A percentile compares a stretch with the other conserved stretches of the same genome.
Evolutionary conservation across 2,797 vertebrate species (phyloP).

Genomic region (Tolypeutes matacus): DNA sequence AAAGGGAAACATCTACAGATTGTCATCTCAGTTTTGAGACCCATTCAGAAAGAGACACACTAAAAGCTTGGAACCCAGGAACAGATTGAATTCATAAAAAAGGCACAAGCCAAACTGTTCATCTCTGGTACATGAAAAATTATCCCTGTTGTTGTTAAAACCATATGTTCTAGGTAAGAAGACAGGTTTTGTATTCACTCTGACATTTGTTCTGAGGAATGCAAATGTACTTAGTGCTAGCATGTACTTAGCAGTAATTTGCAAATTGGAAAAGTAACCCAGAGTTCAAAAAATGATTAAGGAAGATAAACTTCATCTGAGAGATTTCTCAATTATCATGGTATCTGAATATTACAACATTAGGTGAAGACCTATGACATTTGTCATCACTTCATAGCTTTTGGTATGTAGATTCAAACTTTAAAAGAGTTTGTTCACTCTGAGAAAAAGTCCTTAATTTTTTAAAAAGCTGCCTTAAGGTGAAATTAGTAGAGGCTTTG

Average conservation of each 20-base stretch:
- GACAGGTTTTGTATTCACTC: slow-evolving; percentile 79
- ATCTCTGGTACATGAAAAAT: slow-evolving; percentile 78
- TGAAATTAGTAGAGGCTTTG: slow-evolving; percentile 29
- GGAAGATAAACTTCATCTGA: not conserved
- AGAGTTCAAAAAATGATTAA: slow-evolving; percentile 57
- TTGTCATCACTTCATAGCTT: not conserved
- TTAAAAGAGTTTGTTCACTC: slow-evolving; percentile 7
- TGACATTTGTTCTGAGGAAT: slow-evolving; percentile 79
- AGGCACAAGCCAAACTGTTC: slow-evolving; percentile 80
- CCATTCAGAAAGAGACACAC: slow-evolving; percentile 71
- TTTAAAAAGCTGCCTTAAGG: not conserved
- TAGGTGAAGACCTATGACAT: not conserved
- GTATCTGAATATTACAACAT: not conserved
- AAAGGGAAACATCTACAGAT: slow-evolving; percentile 70
- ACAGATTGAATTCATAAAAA: slow-evolving; percentile 81
- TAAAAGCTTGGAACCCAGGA: slow-evolving; percentile 58
- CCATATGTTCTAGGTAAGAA: slow-evolving; percentile 82
- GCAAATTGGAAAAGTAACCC: slow-evolving; percentile 69
- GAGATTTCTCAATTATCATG: not conserved
- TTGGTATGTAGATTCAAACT: not conserved
- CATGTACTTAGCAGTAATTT: slow-evolving; percentile 65
- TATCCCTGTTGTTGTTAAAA: slow-evolving; percentile 76
- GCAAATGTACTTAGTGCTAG: slow-evolving; percentile 59
- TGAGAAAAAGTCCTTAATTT: too few species aligned
- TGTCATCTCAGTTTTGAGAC: slow-evolving; percentile 67